A percentile compares a stretch with the other conserved stretches of the same genome.
phyloP scores from a whole-genome alignment of 2,888 invertebrate species.

The Rugalucina vietnamica region DNA sequence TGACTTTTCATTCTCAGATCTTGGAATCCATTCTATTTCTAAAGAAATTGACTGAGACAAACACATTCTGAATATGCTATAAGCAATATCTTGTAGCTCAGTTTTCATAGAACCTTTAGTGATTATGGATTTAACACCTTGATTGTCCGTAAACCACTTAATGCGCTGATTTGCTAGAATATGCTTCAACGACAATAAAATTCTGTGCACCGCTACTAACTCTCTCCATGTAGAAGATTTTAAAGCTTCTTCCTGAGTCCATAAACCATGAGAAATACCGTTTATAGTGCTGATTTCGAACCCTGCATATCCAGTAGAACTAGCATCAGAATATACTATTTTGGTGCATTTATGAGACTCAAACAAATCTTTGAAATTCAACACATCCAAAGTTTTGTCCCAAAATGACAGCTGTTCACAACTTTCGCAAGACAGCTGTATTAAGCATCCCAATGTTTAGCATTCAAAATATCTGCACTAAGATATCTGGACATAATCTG shows the following conservation, averaged over 20 bases:
- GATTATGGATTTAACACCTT: conserved; percentile 38
- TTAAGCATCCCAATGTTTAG: conserved; percentile 30
- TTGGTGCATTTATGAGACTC: conserved; percentile 23
- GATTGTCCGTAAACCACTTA: conserved; percentile 59
- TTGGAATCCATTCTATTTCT: conserved; percentile 47
- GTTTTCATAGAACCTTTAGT: conserved; percentile 51
- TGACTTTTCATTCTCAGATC: conserved; percentile 42
- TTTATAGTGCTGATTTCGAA: conserved; percentile 31
- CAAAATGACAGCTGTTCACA: conserved; percentile 26
- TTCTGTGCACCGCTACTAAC: conserved; percentile 33
- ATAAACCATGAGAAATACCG: conserved; percentile 47
- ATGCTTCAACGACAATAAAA: conserved; percentile 35
- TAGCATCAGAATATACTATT: conserved; percentile 43
- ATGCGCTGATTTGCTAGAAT: conserved; percentile 35
- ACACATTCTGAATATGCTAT: conserved; percentile 24
- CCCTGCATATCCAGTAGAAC: conserved; percentile 40
- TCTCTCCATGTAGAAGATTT: conserved; percentile 58
- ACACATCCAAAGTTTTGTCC: neutral
- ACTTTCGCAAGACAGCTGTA: conserved; percentile 24
- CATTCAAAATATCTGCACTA: conserved; percentile 23
- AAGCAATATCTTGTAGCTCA: conserved; percentile 40
- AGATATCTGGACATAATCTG: conserved; percentile 46
- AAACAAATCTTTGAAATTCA: conserved; percentile 32
- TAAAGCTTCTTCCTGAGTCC: conserved; percentile 33
- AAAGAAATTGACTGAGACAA: conserved; percentile 15